Base-by-base conservation (phyloP, 2,797 vertebrate genomes). In the Discoglossus pictus region DNA sequence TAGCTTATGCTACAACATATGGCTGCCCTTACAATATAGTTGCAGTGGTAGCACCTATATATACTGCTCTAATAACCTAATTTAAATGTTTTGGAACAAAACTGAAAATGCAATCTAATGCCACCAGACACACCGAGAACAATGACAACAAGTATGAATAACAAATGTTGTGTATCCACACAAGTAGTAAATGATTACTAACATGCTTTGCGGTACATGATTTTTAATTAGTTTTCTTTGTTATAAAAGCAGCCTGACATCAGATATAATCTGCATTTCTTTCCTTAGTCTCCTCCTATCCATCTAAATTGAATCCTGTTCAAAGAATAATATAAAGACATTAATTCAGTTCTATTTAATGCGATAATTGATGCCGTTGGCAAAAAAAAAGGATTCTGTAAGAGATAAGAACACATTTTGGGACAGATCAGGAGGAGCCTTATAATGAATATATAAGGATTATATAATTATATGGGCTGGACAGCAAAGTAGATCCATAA, bases 291-390 rank as follows among this genome's bases (percentile, higher is more conserved):
- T 40, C 36, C n/a, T 71, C 76, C 51, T 61, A 75, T 82, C 74
- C 76, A 66, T 65, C 56, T 54, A 65, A 75, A 34, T 25, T 65
- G 75, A 81, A 77, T 74, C 71, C 68, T 46, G 2, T 64, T 79
- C 74, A 72, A 54, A 6, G 39, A 8, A 60, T 72, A 4, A 0
- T 71, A 71, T 67, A 78, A 68, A 69, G 68, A 72, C 73, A 73
- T 15, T 48, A 54, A 2, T 60, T 42, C 20, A 43, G 9, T 44
- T 55, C 20, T 38, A 44, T 7, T 63, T 68, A 51, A 59, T 20
- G 24, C 39, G 15, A 34, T 50, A 27, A 48, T 48, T 66, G 31
- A 27, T 47, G 27, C 34, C 18, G 15, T 48, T 34, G 18, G 63
- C 34, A n/a, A 48, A 51, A 52, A 53, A 18, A 10, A 52, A 10